A percentile compares a stretch with the other conserved stretches of the same genome.
Evolutionary conservation across 2,113 vertebrate genomes (phyloP).

Genomic region (rat (Rattus norvegicus)): DNA sequence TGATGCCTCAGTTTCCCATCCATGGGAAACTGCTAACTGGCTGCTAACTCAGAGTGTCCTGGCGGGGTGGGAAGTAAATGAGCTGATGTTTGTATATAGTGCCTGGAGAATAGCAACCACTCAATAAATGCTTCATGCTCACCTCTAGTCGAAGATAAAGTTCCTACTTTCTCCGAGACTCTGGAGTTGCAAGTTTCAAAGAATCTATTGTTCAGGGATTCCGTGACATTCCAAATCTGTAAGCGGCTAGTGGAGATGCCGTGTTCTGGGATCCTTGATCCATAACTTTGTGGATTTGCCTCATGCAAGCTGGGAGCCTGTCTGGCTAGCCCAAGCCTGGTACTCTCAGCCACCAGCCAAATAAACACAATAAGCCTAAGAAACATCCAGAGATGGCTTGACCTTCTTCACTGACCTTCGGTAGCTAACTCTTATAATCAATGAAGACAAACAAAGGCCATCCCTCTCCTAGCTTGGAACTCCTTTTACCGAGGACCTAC

Average conservation of each 20-base stretch:
- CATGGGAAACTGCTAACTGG: too few species aligned
- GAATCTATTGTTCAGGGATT: neutral
- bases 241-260: neutral
- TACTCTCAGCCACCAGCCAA: neutral
- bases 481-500: slow-evolving; percentile 8
- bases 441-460: neutral
- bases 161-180: neutral
- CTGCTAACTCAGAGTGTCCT: neutral
- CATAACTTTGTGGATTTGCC: neutral
- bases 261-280: neutral
- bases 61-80: neutral
- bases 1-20: neutral
- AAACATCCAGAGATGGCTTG: neutral
- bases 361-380: neutral
- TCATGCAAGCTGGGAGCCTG: neutral
- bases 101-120: neutral
- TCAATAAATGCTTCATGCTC: neutral
- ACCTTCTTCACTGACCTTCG: neutral
- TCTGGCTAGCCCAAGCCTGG: neutral
- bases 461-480: neutral
- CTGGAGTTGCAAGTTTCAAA: slow-evolving; percentile 33
- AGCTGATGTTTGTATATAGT: neutral
- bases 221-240: neutral
- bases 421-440: neutral
- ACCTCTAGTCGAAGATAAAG: neutral